phyloP scores from a whole-genome alignment of 1,140 invertebrate species.

The Aleiodes sp. region DNA sequence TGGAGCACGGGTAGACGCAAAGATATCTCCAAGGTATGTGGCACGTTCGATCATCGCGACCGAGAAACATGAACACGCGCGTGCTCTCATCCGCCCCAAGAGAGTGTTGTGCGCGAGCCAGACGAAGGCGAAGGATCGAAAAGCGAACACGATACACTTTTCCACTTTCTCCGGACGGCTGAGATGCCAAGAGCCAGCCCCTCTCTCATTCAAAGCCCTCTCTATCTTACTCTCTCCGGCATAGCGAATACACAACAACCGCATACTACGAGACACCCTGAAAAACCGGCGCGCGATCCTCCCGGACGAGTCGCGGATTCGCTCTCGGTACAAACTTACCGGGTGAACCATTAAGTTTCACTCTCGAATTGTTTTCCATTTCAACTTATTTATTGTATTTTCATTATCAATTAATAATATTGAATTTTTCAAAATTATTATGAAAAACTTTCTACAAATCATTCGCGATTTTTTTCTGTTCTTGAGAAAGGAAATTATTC shows the following conservation, averaged over 20 bases:
- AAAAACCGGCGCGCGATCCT: not conserved
- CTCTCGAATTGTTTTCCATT: slow-evolving; percentile 9
- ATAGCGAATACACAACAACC: not conserved
- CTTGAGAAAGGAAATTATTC: not conserved
- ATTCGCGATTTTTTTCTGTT: not conserved
- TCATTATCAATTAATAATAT: not conserved
- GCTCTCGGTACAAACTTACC: not conserved
- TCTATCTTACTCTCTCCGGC: too few relatives aligned
- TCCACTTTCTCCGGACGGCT: slow-evolving; percentile 35
- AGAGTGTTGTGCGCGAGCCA: not conserved
- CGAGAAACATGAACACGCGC: slow-evolving; percentile 22
- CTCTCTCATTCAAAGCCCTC: not conserved
- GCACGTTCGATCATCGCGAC: slow-evolving; percentile 29
- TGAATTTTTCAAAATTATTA: too few relatives aligned
- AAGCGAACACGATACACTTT: slow-evolving; percentile 38
- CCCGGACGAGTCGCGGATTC: not conserved
- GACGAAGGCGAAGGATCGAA: slow-evolving; percentile 30
- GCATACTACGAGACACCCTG: not conserved
- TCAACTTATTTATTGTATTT: not conserved
- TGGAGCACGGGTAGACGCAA: not conserved
- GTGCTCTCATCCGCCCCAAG: not conserved
- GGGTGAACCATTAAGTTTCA: slow-evolving; percentile 5
- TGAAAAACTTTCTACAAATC: too few relatives aligned
- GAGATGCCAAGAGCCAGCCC: slow-evolving; percentile 19
- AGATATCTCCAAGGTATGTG: slow-evolving; percentile 24